Evolutionary conservation across 2,113 vertebrate genomes (phyloP).

Genomic region (Perognathus longimembris): DNA sequence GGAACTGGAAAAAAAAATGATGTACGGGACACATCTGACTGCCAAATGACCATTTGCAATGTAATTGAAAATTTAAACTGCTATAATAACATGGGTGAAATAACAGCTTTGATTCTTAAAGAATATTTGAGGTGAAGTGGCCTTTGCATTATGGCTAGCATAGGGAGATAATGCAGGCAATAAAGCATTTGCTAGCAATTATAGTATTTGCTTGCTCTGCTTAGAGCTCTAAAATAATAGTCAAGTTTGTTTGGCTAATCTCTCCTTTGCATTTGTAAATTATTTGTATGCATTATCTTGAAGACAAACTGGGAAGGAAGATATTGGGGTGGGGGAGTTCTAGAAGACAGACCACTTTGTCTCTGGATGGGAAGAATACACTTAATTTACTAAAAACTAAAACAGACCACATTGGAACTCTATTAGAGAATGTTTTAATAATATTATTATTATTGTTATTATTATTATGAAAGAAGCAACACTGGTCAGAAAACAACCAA

Average conservation of each 20-base stretch:
- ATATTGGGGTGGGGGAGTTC: conserved; percentile 46
- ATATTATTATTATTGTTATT: too few species aligned
- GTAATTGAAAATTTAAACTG: neutral
- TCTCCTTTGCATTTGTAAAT: conserved; percentile 65
- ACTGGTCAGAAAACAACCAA: conserved; percentile 69
- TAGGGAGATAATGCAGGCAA: neutral
- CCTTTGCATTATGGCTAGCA: conserved; percentile 19
- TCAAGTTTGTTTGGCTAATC: conserved; percentile 71
- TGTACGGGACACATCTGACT: neutral
- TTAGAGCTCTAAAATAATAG: conserved; percentile 64
- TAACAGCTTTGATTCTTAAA: neutral
- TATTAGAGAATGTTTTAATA: neutral
- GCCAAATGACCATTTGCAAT: neutral
- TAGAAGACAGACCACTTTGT: conserved; percentile 72
- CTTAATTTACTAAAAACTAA: conserved; percentile 82
- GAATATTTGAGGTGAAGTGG: neutral
- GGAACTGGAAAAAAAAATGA: neutral
- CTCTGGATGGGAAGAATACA: conserved; percentile 71
- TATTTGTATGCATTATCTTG: conserved; percentile 81
- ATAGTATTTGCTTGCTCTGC: neutral
- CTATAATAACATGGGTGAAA: neutral
- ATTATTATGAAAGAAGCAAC: conserved; percentile 51
- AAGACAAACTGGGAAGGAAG: conserved; percentile 74
- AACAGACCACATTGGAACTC: conserved; percentile 61
- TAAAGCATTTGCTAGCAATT: conserved; percentile 66